Evolutionary conservation across 2,888 invertebrate genomes (phyloP).

Genomic region (Philonicus albiceps): DNA sequence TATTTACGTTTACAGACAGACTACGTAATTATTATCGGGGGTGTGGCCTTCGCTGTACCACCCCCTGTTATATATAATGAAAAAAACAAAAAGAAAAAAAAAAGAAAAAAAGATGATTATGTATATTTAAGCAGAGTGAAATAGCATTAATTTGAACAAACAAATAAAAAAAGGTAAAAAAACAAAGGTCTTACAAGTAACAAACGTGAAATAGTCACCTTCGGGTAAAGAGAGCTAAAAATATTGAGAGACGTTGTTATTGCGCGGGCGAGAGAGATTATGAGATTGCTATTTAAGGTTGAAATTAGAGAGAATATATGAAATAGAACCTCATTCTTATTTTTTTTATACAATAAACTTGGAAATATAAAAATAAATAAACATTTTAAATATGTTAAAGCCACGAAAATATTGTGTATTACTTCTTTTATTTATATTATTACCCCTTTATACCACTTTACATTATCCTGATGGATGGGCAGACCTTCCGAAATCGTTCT

Average conservation of each 20-base stretch:
- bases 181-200: constrained; percentile 32
- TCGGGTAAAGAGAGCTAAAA: constrained; percentile 1
- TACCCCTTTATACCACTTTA: neutral
- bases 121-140: constrained; percentile 38
- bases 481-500: no score
- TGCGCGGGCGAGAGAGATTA: constrained; percentile 32
- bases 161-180: neutral
- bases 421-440: neutral
- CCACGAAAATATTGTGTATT: neutral
- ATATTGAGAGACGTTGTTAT: constrained; percentile 35
- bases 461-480: no score
- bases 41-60: neutral
- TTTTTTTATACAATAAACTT: constrained; percentile 37
- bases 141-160: constrained; percentile 22
- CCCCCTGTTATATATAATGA: constrained; percentile 14
- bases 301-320: constrained; percentile 38
- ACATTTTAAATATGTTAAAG: constrained; percentile 37
- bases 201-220: constrained; percentile 32
- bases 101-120: neutral
- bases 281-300: constrained; percentile 39
- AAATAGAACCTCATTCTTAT: constrained; percentile 39
- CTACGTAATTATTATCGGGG: neutral
- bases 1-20: constrained; percentile 26
- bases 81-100: neutral
- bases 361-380: constrained; percentile 30